Evolutionary conservation across 2,888 invertebrate genomes (phyloP).

Genomic region (Biston stratarius): DNA sequence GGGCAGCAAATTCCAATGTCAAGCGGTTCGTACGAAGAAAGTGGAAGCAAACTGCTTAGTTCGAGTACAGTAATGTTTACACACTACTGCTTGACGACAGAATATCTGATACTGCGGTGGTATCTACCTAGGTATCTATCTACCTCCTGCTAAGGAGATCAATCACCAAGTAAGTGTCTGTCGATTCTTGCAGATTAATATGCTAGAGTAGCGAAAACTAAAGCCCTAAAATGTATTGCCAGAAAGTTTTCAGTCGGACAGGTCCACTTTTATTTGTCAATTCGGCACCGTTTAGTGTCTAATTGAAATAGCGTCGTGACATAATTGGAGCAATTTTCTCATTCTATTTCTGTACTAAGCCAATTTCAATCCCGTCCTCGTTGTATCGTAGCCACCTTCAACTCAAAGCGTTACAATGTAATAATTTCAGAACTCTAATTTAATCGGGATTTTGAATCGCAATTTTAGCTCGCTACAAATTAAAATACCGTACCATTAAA

Average conservation of each 20-base stretch:
- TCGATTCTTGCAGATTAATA: too few relatives aligned
- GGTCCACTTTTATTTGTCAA: conserved; percentile 27
- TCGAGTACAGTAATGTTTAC: too few relatives aligned
- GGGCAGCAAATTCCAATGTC: too few relatives aligned
- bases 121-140: too few relatives aligned
- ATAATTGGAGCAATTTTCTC: conserved; percentile 59
- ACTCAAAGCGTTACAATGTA: not conserved
- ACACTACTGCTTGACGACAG: too few relatives aligned
- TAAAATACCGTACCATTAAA: too few relatives aligned
- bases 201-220: too few relatives aligned
- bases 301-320: conserved; percentile 54
- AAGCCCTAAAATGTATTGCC: not conserved
- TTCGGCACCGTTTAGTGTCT: conserved; percentile 46
- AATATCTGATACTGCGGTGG: too few relatives aligned
- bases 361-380: conserved; percentile 44
- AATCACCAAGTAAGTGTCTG: too few relatives aligned
- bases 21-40: too few relatives aligned
- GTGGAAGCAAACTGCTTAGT: too few relatives aligned
- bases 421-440: not conserved
- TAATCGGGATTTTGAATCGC: not conserved
- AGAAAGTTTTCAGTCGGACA: conserved; percentile 1
- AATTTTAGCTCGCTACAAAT: not conserved
- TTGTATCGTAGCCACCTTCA: conserved; percentile 5
- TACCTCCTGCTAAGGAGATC: too few relatives aligned
- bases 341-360: conserved; percentile 57